These are phyloP conservation scores for Xylota sylvarum DNA, from an alignment of 2,888 invertebrate species.

Conservation along the genomic window DNA sequence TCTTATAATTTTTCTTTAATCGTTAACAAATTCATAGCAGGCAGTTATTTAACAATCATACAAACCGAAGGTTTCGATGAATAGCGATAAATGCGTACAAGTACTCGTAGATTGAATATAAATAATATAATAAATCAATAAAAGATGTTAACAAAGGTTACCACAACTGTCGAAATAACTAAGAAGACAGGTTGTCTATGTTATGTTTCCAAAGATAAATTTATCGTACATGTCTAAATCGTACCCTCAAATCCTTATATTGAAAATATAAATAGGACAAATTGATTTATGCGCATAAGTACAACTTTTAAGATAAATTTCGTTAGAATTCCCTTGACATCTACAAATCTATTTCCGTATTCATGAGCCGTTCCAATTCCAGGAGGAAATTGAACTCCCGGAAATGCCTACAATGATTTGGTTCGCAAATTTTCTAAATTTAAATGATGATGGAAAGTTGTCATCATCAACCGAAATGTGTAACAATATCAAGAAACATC, in stretches of 20 bases:
- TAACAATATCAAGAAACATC: neutral
- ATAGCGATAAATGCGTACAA: no score
- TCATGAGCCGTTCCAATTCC: neutral
- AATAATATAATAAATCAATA: no score
- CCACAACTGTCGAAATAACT: no score
- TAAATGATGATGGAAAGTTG: neutral
- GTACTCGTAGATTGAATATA: no score
- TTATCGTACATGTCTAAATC: no score
- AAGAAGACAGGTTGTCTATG: no score
- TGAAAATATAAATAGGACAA: neutral
- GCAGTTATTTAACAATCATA: neutral
- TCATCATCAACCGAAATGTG: neutral
- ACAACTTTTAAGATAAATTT: neutral
- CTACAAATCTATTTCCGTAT: neutral
- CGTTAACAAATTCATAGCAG: neutral
- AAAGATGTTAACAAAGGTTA: no score
- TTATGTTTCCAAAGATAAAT: no score
- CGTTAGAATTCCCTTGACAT: neutral
- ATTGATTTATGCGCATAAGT: constrained; percentile 1
- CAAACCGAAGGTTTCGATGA: no score
- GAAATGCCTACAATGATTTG: constrained; percentile 5
- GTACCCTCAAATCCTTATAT: neutral
- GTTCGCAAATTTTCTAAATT: constrained; percentile 15
- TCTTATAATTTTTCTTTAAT: neutral
- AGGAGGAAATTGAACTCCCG: neutral